Evolutionary conservation across 2,888 invertebrate species (phyloP).

Genomic region (Aradus depressus): DNA sequence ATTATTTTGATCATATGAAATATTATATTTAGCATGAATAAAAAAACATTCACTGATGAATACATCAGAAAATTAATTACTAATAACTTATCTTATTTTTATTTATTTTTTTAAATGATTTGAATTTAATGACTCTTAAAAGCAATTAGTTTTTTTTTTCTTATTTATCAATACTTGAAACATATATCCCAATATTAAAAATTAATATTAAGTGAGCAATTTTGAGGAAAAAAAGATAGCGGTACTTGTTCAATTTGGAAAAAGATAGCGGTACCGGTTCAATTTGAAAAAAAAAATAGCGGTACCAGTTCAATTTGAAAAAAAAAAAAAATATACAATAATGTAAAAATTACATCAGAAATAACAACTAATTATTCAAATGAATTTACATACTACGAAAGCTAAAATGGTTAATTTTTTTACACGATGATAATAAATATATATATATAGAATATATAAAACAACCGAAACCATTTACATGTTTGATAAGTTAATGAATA

Average conservation of each 20-base stretch:
- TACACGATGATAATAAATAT: constrained; percentile 17
- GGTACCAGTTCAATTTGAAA: neutral
- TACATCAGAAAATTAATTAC: neutral
- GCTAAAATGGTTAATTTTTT: constrained; percentile 8
- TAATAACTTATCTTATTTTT: neutral
- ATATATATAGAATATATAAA: constrained; percentile 9
- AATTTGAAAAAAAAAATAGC: neutral
- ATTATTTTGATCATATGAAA: too few species aligned
- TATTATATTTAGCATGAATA: too few species aligned
- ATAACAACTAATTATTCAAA: neutral
- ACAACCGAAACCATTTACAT: constrained; percentile 19
- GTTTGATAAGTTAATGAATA: too few species aligned
- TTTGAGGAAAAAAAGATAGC: too few species aligned
- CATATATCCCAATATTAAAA: too few species aligned
- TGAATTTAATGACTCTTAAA: too few species aligned
- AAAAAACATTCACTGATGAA: neutral
- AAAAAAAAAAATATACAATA: neutral
- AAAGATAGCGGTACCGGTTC: neutral
- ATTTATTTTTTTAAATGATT: too few species aligned
- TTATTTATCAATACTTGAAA: too few species aligned
- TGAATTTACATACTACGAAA: neutral
- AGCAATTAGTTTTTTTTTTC: too few species aligned
- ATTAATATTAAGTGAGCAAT: too few species aligned
- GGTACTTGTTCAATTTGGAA: too few species aligned
- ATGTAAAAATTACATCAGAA: neutral